Evolutionary conservation across 1,140 invertebrate genomes (phyloP), one percentile per base, ranked within the genome.

Genomic region (Diplogasteroides magnus): DNA sequence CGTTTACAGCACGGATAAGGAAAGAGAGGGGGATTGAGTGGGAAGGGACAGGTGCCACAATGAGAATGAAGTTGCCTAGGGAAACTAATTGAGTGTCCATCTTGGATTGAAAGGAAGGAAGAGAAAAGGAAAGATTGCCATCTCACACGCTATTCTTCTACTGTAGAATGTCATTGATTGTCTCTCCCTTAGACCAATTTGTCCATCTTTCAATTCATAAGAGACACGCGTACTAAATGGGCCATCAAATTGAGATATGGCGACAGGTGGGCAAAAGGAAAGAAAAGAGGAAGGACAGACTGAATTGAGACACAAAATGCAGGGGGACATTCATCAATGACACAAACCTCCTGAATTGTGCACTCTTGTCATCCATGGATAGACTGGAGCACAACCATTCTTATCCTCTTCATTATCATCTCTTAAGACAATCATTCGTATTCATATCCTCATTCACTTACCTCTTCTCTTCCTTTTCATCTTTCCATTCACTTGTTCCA

Each of bases 281-380:
- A 11, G 37, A 19, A 48, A 48, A 48, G 19, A 11, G 37, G 19
- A n/a, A n/a, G n/a, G n/a, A n/a, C n/a, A n/a, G n/a, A n/a, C n/a
- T n/a, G n/a, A n/a, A n/a, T n/a, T n/a, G n/a, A n/a, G n/a, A n/a
- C n/a, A n/a, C n/a, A n/a, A n/a, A n/a, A n/a, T n/a, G n/a, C n/a
- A n/a, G n/a, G n/a, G n/a, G n/a, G n/a, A 56, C 48, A n/a, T 61
- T 14, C 27, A 15, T 11, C 27, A 69, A 1, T 23, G 31, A 19
- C n/a, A 71, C 77, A 71, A 32, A 78, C 77, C 70, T 68, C 57
- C 71, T 28, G 69, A 67, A 29, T 77, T 79, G 61, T 78, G 77
- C 19, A 79, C 77, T 1, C 77, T 67, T 1, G 77, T 78, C 77
- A 78, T 78, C 77, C 77, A 78, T 14, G 77, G 77, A 57, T 78